Percentiles rank a stretch among this genome's conserved stretches.
Evolutionary conservation across 2,113 vertebrate species (phyloP).

Genomic region (Fregata magnificens): DNA sequence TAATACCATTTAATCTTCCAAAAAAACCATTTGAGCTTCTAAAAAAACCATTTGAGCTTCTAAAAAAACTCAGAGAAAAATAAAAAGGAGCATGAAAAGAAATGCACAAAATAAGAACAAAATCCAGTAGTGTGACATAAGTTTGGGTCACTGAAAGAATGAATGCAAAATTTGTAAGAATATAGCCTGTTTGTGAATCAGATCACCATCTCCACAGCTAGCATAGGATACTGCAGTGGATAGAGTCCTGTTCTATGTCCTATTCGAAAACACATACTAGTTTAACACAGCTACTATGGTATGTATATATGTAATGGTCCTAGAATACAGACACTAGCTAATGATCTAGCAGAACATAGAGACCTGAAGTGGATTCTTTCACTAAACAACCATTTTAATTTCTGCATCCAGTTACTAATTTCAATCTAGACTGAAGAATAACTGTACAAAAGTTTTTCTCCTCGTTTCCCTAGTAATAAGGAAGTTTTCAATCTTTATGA

Average conservation of each 20-base stretch:
- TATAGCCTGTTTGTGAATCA: neutral
- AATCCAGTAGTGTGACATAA: accelerated
- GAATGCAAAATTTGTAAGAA: neutral
- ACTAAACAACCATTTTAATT: neutral
- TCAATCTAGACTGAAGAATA: neutral
- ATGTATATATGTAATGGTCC: neutral
- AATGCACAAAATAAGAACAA: neutral
- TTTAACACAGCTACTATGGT: accelerated
- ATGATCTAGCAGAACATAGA: neutral
- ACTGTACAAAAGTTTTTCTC: neutral
- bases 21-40: neutral
- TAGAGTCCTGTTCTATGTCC: accelerated
- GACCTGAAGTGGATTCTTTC: neutral
- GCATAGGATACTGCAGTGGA: neutral
- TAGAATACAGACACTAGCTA: neutral
- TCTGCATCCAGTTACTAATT: neutral
- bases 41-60: neutral
- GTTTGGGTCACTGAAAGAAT: neutral
- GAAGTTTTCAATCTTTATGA: neutral
- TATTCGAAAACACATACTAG: neutral
- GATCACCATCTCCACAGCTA: neutral
- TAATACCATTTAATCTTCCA: neutral
- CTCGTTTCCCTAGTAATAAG: neutral
- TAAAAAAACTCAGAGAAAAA: neutral
- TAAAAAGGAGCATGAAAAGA: neutral